Base-by-base conservation (phyloP, 2,888 invertebrate species). In the Camponotus fellah region DNA sequence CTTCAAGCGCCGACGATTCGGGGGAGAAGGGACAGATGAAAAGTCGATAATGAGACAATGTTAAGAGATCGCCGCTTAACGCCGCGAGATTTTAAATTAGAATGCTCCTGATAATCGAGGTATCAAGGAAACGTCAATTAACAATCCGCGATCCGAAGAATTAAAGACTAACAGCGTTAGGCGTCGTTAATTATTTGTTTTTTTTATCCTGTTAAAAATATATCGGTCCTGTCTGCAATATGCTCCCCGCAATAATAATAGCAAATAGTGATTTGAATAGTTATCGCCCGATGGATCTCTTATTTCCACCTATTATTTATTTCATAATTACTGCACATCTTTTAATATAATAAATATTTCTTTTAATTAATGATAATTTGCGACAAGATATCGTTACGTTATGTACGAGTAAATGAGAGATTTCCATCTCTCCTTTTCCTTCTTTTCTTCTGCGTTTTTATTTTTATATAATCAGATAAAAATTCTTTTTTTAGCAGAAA, bases 51-150 rank as follows among this genome's bases (percentile, higher is more conserved):
- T 79, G 74, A 79, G 79, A 79, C 79, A 60, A 79, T 79, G 79
- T 79, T 79, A 79, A 79, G 74, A 46, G 79, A 72, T 79, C 60
- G 79, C 79, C 77, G 77, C 68, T 77, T 77, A 77, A 68, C 77
- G 68, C 68, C 58, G 71, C 17, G 72, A 34, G 74, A 79, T 72
- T 79, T 79, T 79, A 71, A 79, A 79, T 79, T 79, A 79, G 79
- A 72, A 79, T 72, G 79, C 79, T 60, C 53, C 60, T 60, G 60
- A 79, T 71, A 79, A 79, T 79, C 74, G 58, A 43, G 74, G 12
- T 80, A 81, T 65, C 77, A 74, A 81, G 81, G 79, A 81, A 81
- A 76, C 65, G 76, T 81, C 81, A 76, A 81, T 81, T 81, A 64
- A 76, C 81, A 81, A 76, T 76, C 53, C 64, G 21, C 64, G 74